phyloP scores from a whole-genome alignment of 2,113 vertebrate species.

The Thunnus maccoyii region DNA sequence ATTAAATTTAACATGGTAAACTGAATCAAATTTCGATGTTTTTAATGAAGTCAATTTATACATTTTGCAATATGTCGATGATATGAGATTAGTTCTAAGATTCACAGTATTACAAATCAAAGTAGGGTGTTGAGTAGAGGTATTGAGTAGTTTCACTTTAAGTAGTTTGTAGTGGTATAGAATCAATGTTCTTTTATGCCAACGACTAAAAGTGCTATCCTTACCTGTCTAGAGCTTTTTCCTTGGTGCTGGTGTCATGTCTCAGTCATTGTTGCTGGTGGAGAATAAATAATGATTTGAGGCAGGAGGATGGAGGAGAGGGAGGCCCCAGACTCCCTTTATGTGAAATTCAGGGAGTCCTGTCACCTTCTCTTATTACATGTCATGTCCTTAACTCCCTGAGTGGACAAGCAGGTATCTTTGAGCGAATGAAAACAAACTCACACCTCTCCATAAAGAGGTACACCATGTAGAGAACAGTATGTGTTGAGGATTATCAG shows the following conservation, averaged over 20 bases:
- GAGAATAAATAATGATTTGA: constrained; percentile 34
- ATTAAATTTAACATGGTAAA: background rate
- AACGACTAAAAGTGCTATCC: background rate
- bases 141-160: background rate
- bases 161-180: background rate
- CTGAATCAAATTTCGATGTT: background rate
- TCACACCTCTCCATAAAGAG: constrained; percentile 44
- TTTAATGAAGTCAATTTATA: background rate
- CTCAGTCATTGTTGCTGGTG: constrained; percentile 18
- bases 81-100: background rate
- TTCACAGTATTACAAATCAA: background rate
- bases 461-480: background rate
- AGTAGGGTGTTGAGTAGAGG: too few relatives aligned
- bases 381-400: constrained; percentile 31
- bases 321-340: constrained; percentile 7
- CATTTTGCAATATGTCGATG: background rate
- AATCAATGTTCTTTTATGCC: background rate
- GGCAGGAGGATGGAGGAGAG: background rate
- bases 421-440: constrained; percentile 47
- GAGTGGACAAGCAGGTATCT: constrained; percentile 42
- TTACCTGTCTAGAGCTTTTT: constrained; percentile 13
- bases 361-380: constrained; percentile 68
- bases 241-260: constrained; percentile 10
- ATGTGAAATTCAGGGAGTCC: constrained; percentile 40
- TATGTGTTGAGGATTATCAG: constrained; percentile 59